Evolutionary conservation across 2,888 invertebrate genomes (phyloP), one percentile per base, ranked within the genome.

Genomic region (Temnothorax unifasciatus): DNA sequence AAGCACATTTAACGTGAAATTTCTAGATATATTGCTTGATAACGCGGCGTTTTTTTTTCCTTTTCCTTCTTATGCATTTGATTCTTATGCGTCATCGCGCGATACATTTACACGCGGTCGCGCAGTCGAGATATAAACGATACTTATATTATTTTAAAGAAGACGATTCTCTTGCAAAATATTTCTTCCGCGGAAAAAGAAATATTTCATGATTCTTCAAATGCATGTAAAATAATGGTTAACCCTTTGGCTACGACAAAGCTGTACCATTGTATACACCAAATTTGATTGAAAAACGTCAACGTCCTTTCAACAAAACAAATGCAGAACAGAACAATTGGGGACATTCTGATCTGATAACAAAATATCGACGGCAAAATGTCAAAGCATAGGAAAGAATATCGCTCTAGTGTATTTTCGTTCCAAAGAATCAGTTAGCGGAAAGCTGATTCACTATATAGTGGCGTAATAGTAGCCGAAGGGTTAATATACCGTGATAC

Each of bases 11-110:
- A 66, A 44, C 15, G 25, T 64, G 5, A 66, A 44, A 66, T 66
- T 66, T 44, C 15, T 44, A 3, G 64, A 44, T 44, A 41, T 44
- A 8, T 66, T 44, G 3, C 21, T 44, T 8, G 15, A 9, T 25
- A 15, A 44, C 15, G 41, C 21, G 38, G 13, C 41, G 2, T 44
- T 21, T 44, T 66, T 25, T 64, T 64, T 66, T 25, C 15, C 9
- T 66, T 66, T 66, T 25, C 8, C 13, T 66, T 44, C 44, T 66
- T 64, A 21, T 41, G 15, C 38, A 66, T 66, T 66, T 66, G 64
- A 66, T 29, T 29, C 29, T 29, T 29, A 29, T 29, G 29, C 21
- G 41, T 44, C 44, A 66, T 66, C 5, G 25, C 25, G 5, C n/a
- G 11, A 18, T 25, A 25, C 44, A 47, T 29, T 50, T 68, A 47